phyloP scores from a whole-genome alignment of 2,113 vertebrate species.

The Myanophis thanlyinensis region DNA sequence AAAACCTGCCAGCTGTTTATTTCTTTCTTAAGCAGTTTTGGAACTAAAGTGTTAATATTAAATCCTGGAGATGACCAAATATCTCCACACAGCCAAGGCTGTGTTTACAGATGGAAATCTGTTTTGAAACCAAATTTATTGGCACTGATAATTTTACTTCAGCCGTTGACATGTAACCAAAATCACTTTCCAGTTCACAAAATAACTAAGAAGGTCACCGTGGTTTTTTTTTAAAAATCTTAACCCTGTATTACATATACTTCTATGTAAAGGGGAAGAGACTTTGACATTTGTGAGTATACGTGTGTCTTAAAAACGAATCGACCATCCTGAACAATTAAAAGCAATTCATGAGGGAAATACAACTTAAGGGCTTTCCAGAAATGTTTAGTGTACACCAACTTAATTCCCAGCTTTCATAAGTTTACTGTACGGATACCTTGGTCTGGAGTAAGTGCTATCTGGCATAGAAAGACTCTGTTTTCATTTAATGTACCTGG shows the following conservation, averaged over 20 bases:
- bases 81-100: neutral
- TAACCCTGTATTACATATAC: neutral
- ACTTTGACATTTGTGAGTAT: neutral
- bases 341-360: neutral
- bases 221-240: neutral
- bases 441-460: neutral
- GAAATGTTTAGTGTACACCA: neutral
- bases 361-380: neutral
- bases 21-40: neutral
- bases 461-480: neutral
- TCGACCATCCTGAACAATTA: neutral
- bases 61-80: neutral
- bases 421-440: neutral
- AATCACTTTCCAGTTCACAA: slow-evolving; percentile 1
- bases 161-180: neutral
- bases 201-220: neutral
- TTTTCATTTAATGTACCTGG: neutral
- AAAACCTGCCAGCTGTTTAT: neutral
- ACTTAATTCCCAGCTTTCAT: neutral
- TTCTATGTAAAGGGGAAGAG: neutral
- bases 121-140: neutral
- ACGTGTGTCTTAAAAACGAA: neutral
- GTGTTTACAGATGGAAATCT: neutral
- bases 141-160: neutral
- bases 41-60: neutral